These are phyloP conservation scores for Myrmecophaga tridactyla DNA, from an alignment of 2,113 vertebrate species.

Conservation along the genomic window DNA sequence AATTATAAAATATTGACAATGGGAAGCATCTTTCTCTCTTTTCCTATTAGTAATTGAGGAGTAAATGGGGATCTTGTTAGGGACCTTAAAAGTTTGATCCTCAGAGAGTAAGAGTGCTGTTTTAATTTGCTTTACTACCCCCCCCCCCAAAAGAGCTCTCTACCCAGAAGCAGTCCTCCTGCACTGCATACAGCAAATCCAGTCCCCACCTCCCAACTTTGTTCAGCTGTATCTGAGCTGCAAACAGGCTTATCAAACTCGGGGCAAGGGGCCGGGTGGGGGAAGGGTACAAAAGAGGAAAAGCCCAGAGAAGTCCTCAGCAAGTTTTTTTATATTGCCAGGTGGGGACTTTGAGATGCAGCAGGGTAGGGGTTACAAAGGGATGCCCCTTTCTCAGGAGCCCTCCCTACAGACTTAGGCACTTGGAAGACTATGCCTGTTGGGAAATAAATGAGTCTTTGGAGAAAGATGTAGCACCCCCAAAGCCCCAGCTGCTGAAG, in stretches of 20 bases:
- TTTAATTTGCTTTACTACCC: not conserved
- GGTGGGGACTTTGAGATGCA: not conserved
- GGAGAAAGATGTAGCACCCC: not conserved
- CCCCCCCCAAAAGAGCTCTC: not conserved
- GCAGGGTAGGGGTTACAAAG: not conserved
- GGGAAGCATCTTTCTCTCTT: not conserved
- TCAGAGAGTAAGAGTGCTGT: not conserved
- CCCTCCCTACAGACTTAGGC: not conserved
- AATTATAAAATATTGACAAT: not conserved
- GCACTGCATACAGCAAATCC: fast-evolving
- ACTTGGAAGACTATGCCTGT: not conserved
- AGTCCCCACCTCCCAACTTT: not conserved
- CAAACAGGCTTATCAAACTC: not conserved
- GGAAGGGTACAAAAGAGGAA: not conserved
- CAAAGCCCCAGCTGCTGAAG: not conserved
- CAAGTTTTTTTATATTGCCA: not conserved
- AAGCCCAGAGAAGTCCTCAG: not conserved
- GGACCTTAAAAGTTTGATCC: not conserved
- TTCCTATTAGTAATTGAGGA: slow-evolving; percentile 6
- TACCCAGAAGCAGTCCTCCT: not conserved
- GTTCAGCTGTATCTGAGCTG: not conserved
- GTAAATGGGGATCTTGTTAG: not conserved
- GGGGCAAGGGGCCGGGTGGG: not conserved
- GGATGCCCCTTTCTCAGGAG: not conserved
- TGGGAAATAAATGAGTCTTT: not conserved